Evolutionary conservation across 2,113 vertebrate genomes (phyloP), one percentile per base, ranked within the genome.

Genomic region (Syrrhaptes paradoxus): DNA sequence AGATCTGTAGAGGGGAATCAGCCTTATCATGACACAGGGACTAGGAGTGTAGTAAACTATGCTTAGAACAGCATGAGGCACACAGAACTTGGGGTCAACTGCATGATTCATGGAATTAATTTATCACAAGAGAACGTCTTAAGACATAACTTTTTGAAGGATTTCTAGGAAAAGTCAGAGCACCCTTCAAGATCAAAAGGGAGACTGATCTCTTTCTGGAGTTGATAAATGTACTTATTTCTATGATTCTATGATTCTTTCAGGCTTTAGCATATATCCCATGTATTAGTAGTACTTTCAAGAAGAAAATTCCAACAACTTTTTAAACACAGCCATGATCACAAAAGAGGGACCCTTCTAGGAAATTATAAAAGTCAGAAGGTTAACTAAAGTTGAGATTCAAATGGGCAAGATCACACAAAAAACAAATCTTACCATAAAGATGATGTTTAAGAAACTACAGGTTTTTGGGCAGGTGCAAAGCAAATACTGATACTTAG

Each of bases 21-120:
- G 31, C 32, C 20, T 73, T 70, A 45, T 32, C 83, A 45, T 3
- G 26, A 28, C 10, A 7, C 9, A 66, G 31, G 13, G 19, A 49
- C 17, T 0, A 0, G 5, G 11, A 80, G 21, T 5, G 10, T 41
- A 19, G 38, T 54, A 84, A 91, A 73, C n/a, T n/a, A 18, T 6
- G 68, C 10, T 28, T 10, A 43, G 73, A 43, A 68, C 0, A 0
- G 41, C 16, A 65, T 41, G 15, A 76, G 8, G 26, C 0, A 0
- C 15, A 15, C 11, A n/a, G 43, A 82, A 74, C 52, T 34, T 17
- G 28, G 38, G 10, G 29, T 63, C 75, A 90, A 10, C 2, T 18
- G 5, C 43, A 67, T 36, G 17, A 80, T 41, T 78, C 34, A 32
- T n/a, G 66, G 32, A 87, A 66, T 11, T 46, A 31, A 66, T 61